Evolutionary conservation across 2,888 invertebrate genomes (phyloP), one percentile per base, ranked within the genome.

Genomic region (Notodonta dromedarius): DNA sequence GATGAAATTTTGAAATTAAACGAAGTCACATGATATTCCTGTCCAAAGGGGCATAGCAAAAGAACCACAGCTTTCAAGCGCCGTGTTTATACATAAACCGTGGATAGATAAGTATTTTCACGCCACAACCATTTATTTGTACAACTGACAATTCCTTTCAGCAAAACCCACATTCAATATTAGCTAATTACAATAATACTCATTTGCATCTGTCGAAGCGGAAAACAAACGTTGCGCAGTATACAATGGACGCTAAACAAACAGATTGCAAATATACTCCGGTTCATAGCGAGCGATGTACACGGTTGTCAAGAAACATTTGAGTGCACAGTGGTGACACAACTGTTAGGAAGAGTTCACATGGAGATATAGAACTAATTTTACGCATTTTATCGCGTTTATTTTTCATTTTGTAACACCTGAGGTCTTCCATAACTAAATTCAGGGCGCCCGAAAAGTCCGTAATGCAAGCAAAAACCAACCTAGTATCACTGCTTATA

Each of bases 131-230:
- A 13, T 13, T 7, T 68, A 64, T 75, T 76, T 75, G 68, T 70
- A 61, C 74, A 76, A 75, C 71, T 75, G 74, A 66, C 62, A 63
- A 62, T 62, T 56, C 58, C 59, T 62, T 72, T 59, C 59, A 46
- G 61, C 66, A 65, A 63, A 67, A 66, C 71, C 67, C 62, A 74
- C 59, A 76, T 75, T 69, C 70, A 75, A 76, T 75, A 76, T 75
- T 76, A 74, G 68, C 76, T 76, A 76, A 75, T 75, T 75, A 76
- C 70, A 59, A 58, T 65, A 68, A 68, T 56, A 65, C 63, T 72
- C 73, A 72, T 70, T 70, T 63, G 54, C 70, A 72, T 60, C 55
- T 63, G 60, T 60, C 48, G 24, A 35, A 32, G 39, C 35, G 39
- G 16, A n/a, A 32, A 57, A 50, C 46, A 50, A 35, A 50, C 57